Percentiles rank a stretch among this genome's conserved stretches.
Evolutionary conservation across 2,797 vertebrate species (phyloP).

Genomic region (Enteromius unitaeniatus): DNA sequence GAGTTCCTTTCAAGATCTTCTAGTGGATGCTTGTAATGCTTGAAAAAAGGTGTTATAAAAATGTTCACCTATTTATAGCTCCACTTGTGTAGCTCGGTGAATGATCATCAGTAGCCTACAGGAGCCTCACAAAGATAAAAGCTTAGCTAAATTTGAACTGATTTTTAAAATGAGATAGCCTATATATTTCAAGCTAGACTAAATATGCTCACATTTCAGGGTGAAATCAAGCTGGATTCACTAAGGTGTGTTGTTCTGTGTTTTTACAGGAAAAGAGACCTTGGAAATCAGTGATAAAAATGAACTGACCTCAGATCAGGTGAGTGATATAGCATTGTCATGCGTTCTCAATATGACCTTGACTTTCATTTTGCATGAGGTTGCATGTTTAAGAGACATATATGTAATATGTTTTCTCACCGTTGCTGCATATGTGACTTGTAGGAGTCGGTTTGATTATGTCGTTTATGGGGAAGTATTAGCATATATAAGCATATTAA

Average conservation of each 20-base stretch:
- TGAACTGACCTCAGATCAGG: conserved; percentile 40
- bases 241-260: conserved; percentile 24
- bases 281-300: conserved; percentile 46
- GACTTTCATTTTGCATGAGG: conserved; percentile 44
- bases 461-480: not conserved
- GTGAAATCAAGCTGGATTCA: conserved; percentile 16
- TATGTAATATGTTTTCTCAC: conserved; percentile 7
- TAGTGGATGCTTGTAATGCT: not conserved
- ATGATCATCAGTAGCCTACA: not conserved
- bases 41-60: not conserved
- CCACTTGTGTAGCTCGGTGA: not conserved
- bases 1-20: not conserved
- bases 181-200: not conserved
- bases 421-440: not conserved
- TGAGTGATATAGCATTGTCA: conserved; percentile 53
- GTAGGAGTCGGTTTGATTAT: not conserved
- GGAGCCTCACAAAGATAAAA: not conserved
- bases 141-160: not conserved
- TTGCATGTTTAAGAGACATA: conserved; percentile 29
- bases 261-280: conserved; percentile 48
- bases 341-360: conserved; percentile 50
- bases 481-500: not conserved
- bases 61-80: conserved; percentile 9
- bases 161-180: not conserved
- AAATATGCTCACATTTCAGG: not conserved